Percentiles rank a stretch among this genome's conserved stretches.
Evolutionary conservation across 2,888 invertebrate genomes (phyloP).

Genomic region (Saturnia japonica): DNA sequence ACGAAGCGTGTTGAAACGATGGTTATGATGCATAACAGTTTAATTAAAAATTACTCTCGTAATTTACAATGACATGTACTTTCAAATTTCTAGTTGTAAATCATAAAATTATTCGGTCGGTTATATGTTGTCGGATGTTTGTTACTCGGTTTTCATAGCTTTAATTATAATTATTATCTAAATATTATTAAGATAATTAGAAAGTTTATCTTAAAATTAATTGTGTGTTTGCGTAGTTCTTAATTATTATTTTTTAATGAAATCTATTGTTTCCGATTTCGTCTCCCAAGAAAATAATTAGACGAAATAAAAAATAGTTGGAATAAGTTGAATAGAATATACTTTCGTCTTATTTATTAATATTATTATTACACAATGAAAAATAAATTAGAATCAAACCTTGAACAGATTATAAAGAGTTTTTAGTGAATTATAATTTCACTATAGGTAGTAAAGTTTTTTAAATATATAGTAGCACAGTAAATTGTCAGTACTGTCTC

Average conservation of each 20-base stretch:
- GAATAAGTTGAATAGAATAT: not conserved
- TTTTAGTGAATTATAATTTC: too few relatives aligned
- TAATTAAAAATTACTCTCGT: conserved; percentile 39
- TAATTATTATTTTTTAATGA: too few relatives aligned
- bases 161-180: conserved; percentile 23
- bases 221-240: not conserved
- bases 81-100: conserved; percentile 70
- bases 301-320: not conserved
- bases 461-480: too few relatives aligned
- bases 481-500: too few relatives aligned
- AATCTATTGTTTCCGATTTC: too few relatives aligned
- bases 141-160: conserved; percentile 24
- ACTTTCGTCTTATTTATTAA: too few relatives aligned
- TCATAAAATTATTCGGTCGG: conserved; percentile 37
- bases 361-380: not conserved
- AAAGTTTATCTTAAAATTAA: not conserved
- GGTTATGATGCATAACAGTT: conserved; percentile 20
- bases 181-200: conserved; percentile 14
- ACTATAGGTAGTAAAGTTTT: too few relatives aligned
- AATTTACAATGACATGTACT: conserved; percentile 34
- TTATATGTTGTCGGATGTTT: conserved; percentile 14
- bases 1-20: not conserved
- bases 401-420: not conserved
- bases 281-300: too few relatives aligned
- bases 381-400: not conserved